phyloP scores from a whole-genome alignment of 2,888 invertebrate species.

The Odontothrips loti region DNA sequence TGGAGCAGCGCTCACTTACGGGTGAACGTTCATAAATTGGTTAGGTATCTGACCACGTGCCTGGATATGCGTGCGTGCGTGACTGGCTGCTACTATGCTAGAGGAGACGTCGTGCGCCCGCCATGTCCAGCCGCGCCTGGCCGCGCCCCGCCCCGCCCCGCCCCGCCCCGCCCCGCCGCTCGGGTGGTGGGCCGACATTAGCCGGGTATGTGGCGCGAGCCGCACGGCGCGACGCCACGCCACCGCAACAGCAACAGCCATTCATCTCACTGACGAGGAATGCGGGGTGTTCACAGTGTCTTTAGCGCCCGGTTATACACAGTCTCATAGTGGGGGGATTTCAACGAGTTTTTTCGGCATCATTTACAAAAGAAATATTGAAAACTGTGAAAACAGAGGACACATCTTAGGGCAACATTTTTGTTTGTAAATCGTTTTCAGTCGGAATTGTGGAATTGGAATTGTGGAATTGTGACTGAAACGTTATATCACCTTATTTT shows the following conservation, averaged over 20 bases:
- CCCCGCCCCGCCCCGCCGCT: not conserved
- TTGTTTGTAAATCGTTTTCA: too few relatives aligned
- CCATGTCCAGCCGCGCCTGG: not conserved
- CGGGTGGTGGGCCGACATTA: not conserved
- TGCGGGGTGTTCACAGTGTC: too few relatives aligned
- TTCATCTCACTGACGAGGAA: not conserved
- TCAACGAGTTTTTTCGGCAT: too few relatives aligned
- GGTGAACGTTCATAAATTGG: conserved; percentile 19
- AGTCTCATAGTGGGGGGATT: too few relatives aligned
- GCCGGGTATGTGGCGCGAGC: too few relatives aligned
- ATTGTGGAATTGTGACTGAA: too few relatives aligned
- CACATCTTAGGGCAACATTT: too few relatives aligned
- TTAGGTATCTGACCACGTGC: not conserved
- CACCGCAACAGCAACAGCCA: not conserved
- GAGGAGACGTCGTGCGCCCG: not conserved
- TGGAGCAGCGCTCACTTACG: not conserved
- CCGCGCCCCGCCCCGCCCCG: not conserved
- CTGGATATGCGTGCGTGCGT: not conserved
- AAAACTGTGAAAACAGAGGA: too few relatives aligned
- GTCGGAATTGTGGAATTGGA: too few relatives aligned
- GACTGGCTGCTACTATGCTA: conserved; percentile 12
- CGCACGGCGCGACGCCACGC: not conserved
- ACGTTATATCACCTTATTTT: too few relatives aligned
- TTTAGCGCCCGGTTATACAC: too few relatives aligned
- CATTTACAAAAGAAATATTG: too few relatives aligned